phyloP scores from a whole-genome alignment of 2,113 vertebrate genomes.

The Sylvietta virens region DNA sequence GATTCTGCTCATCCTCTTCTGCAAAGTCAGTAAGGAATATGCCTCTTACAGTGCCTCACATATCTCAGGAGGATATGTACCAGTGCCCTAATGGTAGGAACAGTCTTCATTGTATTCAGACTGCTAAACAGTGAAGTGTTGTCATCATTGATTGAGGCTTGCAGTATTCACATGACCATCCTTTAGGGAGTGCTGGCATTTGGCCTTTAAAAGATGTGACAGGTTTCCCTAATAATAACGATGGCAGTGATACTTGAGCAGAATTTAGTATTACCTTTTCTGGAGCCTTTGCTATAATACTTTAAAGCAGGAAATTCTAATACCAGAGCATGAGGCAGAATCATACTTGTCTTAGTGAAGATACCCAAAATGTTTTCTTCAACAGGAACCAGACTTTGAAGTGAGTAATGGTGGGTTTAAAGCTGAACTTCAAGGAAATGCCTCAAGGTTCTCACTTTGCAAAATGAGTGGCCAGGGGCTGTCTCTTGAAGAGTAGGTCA shows the following conservation, averaged over 20 bases:
- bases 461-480: not conserved
- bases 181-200: not conserved
- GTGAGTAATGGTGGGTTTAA: not conserved
- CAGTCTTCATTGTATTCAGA: not conserved
- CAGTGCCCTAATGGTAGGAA: not conserved
- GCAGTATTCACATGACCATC: not conserved
- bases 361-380: not conserved
- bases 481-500: not conserved
- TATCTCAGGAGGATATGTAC: not conserved
- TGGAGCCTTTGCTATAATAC: not conserved
- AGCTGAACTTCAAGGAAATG: not conserved
- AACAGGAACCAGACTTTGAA: not conserved
- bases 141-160: not conserved
- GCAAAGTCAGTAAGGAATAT: not conserved
- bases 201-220: not conserved
- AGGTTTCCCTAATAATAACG: not conserved
- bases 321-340: not conserved
- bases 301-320: not conserved
- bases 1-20: not conserved
- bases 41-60: rapidly evolving
- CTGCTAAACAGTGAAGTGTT: not conserved
- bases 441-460: not conserved
- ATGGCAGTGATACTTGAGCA: not conserved
- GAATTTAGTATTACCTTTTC: not conserved
- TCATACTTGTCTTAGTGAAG: not conserved